A percentile compares a stretch with the other conserved stretches of the same genome.
Conservation (phyloP, 1,140 invertebrate species). For the Diprion similis region DNA sequence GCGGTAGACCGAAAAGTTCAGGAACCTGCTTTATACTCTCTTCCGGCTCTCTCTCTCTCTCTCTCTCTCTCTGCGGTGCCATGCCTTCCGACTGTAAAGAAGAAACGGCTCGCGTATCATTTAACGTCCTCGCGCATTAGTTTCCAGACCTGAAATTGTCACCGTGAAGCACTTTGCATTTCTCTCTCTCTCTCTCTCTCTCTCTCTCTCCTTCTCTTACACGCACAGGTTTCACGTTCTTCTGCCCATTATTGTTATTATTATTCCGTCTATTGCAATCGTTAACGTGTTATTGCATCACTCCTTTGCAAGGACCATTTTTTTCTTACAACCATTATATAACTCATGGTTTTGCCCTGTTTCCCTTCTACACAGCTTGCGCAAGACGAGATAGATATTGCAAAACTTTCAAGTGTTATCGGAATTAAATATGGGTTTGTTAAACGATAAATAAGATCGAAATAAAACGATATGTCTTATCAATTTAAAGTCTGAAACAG, state of each 20-base stretch:
- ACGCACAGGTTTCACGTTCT: neutral
- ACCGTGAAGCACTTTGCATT: neutral
- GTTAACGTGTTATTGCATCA: no score
- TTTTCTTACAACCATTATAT: no score
- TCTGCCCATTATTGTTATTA: neutral
- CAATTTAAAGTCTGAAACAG: no score
- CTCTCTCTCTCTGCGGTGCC: neutral
- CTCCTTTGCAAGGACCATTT: no score
- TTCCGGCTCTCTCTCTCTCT: no score
- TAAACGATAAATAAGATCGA: no score
- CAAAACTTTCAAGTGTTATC: no score
- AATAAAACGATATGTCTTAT: no score
- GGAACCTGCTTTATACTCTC: neutral
- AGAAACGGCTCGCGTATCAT: neutral
- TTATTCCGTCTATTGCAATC: neutral
- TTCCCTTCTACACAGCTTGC: no score
- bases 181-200: neutral
- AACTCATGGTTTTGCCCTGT: no score
- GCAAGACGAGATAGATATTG: no score
- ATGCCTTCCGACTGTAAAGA: neutral
- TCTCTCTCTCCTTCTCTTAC: neutral
- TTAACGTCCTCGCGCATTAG: neutral
- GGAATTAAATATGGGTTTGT: no score
- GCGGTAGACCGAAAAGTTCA: constrained; percentile 4
- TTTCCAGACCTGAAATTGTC: neutral